These are phyloP conservation scores for Ichneumoninae sp. DNA, from an alignment of 2,888 invertebrate genomes.

Conservation along the genomic window DNA sequence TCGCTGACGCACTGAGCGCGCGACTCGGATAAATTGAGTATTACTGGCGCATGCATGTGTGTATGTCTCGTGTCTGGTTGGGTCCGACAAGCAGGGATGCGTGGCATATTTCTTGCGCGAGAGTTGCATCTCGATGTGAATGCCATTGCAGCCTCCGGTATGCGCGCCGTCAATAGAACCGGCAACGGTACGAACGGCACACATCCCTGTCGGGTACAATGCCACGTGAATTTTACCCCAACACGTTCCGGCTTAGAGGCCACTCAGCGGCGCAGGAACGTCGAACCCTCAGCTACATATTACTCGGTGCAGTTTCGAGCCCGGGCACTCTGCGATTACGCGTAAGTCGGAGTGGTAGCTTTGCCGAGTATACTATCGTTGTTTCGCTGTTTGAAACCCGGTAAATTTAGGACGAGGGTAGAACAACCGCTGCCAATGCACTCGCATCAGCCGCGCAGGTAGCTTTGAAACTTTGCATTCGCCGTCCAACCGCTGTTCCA, in stretches of 20 bases:
- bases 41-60: conserved; percentile 43
- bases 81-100: conserved; percentile 38
- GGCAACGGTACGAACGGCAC: conserved; percentile 3
- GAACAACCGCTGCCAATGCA: background rate
- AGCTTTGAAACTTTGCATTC: background rate
- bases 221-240: conserved; percentile 19
- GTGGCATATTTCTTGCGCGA: conserved; percentile 56
- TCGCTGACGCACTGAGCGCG: conserved; percentile 34
- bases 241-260: conserved; percentile 27
- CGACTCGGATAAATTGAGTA: conserved; percentile 44
- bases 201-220: conserved; percentile 6
- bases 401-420: background rate
- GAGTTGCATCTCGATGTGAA: conserved; percentile 58
- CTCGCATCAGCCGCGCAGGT: background rate
- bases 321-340: background rate
- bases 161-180: conserved; percentile 36
- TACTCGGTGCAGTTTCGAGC: conserved; percentile 5
- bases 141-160: conserved; percentile 46
- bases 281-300: conserved; percentile 4
- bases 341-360: background rate
- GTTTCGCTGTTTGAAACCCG: background rate
- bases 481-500: background rate
- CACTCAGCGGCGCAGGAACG: conserved; percentile 6
- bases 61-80: conserved; percentile 27
- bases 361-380: background rate